A percentile compares a stretch with the other conserved stretches of the same genome.
These are phyloP conservation scores for Drosophila nannoptera DNA, from an alignment of 1,140 invertebrate species.

Conservation along the genomic window DNA sequence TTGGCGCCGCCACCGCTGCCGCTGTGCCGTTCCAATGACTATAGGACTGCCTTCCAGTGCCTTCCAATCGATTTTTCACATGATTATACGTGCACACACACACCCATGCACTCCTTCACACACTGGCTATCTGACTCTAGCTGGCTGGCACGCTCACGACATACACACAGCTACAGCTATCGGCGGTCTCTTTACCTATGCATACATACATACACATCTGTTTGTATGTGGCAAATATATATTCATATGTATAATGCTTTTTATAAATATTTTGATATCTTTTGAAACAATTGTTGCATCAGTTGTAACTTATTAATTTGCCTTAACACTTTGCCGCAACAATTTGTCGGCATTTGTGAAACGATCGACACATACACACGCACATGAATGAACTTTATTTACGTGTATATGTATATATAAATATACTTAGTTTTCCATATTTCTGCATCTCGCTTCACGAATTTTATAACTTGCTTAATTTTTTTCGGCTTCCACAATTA, in stretches of 20 bases:
- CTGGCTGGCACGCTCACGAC: conserved; percentile 1
- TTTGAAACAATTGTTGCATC: conserved; percentile 29
- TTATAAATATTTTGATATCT: conserved; percentile 32
- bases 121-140: conserved; percentile 6
- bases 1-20: conserved; percentile 61
- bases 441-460: conserved; percentile 23
- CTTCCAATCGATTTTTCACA: conserved; percentile 79
- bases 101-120: conserved; percentile 20
- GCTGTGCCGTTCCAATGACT: conserved; percentile 43
- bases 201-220: conserved; percentile 6
- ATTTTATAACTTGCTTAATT: conserved; percentile 3
- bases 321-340: conserved; percentile 15
- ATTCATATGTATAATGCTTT: conserved; percentile 9
- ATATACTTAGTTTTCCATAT: conserved; percentile 4
- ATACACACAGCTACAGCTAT: conserved; percentile 1
- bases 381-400: conserved; percentile 2
- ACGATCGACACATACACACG: conserved; percentile 5
- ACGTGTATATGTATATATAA: background rate
- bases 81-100: conserved; percentile 66
- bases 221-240: conserved; percentile 9
- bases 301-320: background rate
- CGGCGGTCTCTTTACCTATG: conserved; percentile 8
- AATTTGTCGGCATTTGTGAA: conserved; percentile 27
- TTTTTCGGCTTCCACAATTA: background rate
- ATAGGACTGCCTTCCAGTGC: conserved; percentile 54